Evolutionary conservation across 2,888 invertebrate species (phyloP), one percentile per base, ranked within the genome.

Genomic region (Azorinus chamasolen): DNA sequence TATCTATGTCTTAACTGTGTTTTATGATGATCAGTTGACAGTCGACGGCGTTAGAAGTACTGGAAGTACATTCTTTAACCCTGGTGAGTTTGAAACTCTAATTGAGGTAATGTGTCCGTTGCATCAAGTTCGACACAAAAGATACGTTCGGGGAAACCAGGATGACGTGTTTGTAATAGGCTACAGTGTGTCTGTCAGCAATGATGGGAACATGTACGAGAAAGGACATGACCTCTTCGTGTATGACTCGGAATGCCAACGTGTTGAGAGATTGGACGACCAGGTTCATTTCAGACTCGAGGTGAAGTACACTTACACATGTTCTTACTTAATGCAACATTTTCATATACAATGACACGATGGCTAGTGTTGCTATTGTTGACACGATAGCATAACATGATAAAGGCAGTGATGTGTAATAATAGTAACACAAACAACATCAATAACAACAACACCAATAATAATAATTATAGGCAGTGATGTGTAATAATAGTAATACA

Each of bases 161-260:
- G 37, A 22, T 16, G 62, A 62, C 2, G 45, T 43, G 20, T 22
- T 70, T 27, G 20, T 70, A n/a, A 22, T 48, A 5, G 61, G 69
- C 27, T 71, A 71, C 58, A 63, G 20, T 2, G 57, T 71, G 14
- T 64, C 71, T 20, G 64, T 71, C 16, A 71, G 71, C 32, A 71
- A 71, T 24, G 71, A 64, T 24, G 71, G 71, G 12, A 53, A 55
- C 0, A 45, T 46, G 6, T 62, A 58, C 45, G 58, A 51, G 14
- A 20, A 58, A n/a, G 45, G 64, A 32, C 4, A 54, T 8, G 58
- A 58, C 2, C 41, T 71, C 51, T 64, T 63, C 51, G 57, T 71
- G 2, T 71, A 64, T 32, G 57, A 71, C 37, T 71, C 71, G 0
- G 32, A 50, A 14, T 71, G 71, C 37, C 71, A 71, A 43, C 22